These are phyloP conservation scores for Numenius arquata DNA, from an alignment of 2,113 vertebrate genomes.

Conservation along the genomic window DNA sequence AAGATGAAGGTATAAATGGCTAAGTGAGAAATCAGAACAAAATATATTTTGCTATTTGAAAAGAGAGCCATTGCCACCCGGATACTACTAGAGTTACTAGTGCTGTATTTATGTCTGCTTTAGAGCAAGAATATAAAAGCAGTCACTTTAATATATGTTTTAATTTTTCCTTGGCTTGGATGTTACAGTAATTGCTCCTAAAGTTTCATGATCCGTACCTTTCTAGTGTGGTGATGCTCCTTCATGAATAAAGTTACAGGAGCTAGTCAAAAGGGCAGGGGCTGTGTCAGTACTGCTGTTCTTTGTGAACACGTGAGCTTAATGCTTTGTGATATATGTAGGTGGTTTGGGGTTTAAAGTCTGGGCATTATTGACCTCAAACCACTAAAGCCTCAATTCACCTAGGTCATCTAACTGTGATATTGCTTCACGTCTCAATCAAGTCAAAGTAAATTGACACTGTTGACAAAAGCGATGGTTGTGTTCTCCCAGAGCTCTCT, in stretches of 20 bases:
- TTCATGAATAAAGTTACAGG: neutral
- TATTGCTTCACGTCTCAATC: conserved; percentile 9
- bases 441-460: neutral
- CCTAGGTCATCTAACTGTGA: neutral
- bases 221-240: neutral
- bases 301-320: neutral
- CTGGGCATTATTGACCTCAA: conserved; percentile 20
- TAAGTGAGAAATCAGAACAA: neutral
- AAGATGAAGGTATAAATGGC: neutral
- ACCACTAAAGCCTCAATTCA: conserved; percentile 24
- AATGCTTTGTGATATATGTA: conserved; percentile 28
- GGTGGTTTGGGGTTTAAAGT: conserved; percentile 19
- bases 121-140: neutral
- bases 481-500: neutral
- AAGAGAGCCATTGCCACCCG: neutral
- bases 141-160: neutral
- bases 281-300: neutral
- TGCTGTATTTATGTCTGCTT: neutral
- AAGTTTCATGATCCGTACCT: neutral
- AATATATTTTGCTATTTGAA: neutral
- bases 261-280: neutral
- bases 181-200: neutral
- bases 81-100: neutral
- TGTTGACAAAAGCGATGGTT: neutral
- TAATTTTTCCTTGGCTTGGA: neutral